These are phyloP conservation scores for Leucoraja erinaceus DNA, from an alignment of 2,113 vertebrate species.

Conservation along the genomic window DNA sequence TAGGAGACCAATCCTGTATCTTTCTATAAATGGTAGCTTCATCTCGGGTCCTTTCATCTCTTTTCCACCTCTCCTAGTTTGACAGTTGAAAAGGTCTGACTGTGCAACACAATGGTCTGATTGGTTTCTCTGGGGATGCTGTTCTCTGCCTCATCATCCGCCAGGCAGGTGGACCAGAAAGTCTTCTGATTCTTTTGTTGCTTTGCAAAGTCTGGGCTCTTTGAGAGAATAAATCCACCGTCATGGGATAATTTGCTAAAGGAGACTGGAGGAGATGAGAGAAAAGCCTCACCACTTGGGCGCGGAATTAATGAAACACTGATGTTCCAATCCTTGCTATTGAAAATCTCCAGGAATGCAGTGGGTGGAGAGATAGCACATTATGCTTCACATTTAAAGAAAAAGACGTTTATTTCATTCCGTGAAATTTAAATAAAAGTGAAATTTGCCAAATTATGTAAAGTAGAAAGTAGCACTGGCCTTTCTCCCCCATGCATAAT, in stretches of 20 bases:
- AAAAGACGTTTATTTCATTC: not conserved
- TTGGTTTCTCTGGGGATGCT: constrained; percentile 91
- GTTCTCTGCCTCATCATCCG: constrained; percentile 88
- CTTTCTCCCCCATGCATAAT: constrained; percentile 42
- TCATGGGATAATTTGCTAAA: constrained; percentile 94
- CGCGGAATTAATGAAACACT: constrained; percentile 79
- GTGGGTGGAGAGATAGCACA: constrained; percentile 64
- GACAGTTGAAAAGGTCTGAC: constrained; percentile 98
- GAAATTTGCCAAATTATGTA: constrained; percentile 48
- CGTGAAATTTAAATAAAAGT: constrained; percentile 17
- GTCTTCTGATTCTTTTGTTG: constrained; percentile 98
- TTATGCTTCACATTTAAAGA: constrained; percentile 47
- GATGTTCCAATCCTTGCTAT: constrained; percentile 67
- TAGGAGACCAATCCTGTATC: constrained; percentile 88
- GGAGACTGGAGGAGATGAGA: constrained; percentile 71
- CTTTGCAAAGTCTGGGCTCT: constrained; percentile 76
- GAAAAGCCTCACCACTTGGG: constrained; percentile 68
- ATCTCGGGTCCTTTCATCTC: constrained; percentile 89
- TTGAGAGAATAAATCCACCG: constrained; percentile 89
- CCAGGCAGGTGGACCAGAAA: constrained; percentile 98
- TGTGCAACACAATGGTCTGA: constrained; percentile 96
- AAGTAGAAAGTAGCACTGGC: constrained; percentile 46
- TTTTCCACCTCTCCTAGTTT: constrained; percentile 79
- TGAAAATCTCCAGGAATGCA: constrained; percentile 73
- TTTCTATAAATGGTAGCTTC: constrained; percentile 90